phyloP scores from a whole-genome alignment of 1,140 invertebrate genomes.

The Acyrthosiphon pisum region DNA sequence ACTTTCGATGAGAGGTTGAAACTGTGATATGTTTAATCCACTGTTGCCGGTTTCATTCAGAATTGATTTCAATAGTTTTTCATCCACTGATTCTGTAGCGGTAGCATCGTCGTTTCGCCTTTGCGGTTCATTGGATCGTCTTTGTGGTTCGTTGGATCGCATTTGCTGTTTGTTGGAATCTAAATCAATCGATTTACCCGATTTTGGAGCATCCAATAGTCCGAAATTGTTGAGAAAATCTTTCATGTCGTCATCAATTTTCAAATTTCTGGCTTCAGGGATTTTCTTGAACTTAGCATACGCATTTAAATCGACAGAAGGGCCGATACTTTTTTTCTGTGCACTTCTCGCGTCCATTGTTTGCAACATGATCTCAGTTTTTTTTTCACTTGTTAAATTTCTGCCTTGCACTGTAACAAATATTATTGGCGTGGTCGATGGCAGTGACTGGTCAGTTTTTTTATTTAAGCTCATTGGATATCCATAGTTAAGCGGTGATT shows the following conservation, averaged over 20 bases:
- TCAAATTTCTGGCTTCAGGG: constrained; percentile 63
- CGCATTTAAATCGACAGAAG: constrained; percentile 63
- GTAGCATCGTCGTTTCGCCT: not conserved
- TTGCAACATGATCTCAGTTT: not conserved
- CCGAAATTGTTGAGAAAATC: constrained; percentile 69
- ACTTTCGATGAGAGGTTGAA: constrained; percentile 42
- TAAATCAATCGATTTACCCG: not conserved
- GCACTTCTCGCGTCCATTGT: too few species aligned
- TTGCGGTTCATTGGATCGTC: not conserved
- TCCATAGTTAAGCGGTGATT: constrained; percentile 37
- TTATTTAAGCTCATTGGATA: constrained; percentile 36
- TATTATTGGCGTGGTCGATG: not conserved
- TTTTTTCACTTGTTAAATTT: not conserved
- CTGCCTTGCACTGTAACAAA: constrained; percentile 2
- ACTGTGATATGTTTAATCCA: constrained; percentile 65
- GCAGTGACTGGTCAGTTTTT: not conserved
- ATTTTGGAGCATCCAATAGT: constrained; percentile 62
- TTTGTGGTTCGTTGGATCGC: not conserved
- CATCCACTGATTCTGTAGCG: constrained; percentile 23
- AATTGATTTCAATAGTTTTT: not conserved
- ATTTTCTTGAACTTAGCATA: constrained; percentile 70
- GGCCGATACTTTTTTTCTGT: constrained; percentile 58
- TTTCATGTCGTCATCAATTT: constrained; percentile 65
- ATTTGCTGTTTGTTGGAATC: not conserved
- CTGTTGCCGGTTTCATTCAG: constrained; percentile 58